These are phyloP conservation scores for Empidonax alnorum DNA, from an alignment of 2,113 vertebrate species.

Conservation along the genomic window DNA sequence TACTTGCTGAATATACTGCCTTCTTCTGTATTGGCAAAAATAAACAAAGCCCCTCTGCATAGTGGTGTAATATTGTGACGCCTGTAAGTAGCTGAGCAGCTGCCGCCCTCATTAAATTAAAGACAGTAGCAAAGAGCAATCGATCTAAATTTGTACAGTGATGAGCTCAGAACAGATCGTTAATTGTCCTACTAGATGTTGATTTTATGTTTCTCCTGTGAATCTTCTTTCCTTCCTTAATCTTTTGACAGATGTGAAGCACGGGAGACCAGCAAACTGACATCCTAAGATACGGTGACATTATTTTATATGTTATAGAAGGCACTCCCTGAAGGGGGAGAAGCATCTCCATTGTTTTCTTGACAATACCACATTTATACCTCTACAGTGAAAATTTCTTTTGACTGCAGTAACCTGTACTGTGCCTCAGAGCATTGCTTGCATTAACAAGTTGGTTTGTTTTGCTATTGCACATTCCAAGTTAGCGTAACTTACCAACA, in stretches of 20 bases:
- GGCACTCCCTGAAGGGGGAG: not conserved
- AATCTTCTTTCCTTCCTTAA: constrained; percentile 1
- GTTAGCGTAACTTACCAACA: not conserved
- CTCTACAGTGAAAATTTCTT: not conserved
- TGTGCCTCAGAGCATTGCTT: not conserved
- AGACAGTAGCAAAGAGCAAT: constrained; percentile 48
- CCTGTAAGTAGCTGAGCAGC: constrained; percentile 16
- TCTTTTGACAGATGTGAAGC: not conserved
- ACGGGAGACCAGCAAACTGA: not conserved
- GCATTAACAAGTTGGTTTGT: not conserved
- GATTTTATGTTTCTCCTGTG: constrained; percentile 26
- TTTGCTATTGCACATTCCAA: not conserved
- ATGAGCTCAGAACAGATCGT: constrained; percentile 36
- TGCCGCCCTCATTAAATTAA: constrained; percentile 56
- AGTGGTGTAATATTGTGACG: not conserved
- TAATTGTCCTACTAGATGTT: constrained; percentile 24
- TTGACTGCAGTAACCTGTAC: not conserved
- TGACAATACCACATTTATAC: not conserved
- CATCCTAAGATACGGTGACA: not conserved
- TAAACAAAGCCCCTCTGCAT: not conserved
- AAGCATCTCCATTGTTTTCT: not conserved
- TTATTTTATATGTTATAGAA: not conserved
- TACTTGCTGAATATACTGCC: not conserved
- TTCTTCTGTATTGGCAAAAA: not conserved
- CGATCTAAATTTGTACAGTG: constrained; percentile 44